These are phyloP conservation scores for Drosophila equinoxialis DNA, from an alignment of 1,140 invertebrate genomes.

Conservation along the genomic window DNA sequence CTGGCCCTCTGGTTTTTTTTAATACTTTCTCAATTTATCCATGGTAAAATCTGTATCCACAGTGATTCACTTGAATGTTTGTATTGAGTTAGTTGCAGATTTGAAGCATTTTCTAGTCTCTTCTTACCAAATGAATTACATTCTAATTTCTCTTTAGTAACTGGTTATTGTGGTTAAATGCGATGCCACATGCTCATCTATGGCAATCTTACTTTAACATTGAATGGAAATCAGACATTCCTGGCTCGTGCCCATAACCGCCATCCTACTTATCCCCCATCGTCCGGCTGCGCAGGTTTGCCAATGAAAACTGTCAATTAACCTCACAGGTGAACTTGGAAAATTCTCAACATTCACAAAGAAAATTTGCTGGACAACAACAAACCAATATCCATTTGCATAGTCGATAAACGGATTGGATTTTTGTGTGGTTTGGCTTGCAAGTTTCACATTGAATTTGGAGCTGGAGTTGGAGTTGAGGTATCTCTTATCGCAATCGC, in stretches of 20 bases:
- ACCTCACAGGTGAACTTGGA: conserved; percentile 59
- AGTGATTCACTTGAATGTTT: too few relatives aligned
- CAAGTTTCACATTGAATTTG: neutral
- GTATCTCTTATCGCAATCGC: conserved; percentile 63
- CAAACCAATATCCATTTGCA: conserved; percentile 71
- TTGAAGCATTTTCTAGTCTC: neutral
- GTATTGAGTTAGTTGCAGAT: neutral
- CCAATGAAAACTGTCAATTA: conserved; percentile 73
- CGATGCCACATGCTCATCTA: neutral
- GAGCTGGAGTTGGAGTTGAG: neutral
- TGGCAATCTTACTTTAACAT: neutral
- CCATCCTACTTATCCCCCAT: conserved; percentile 3
- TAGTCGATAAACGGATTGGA: conserved; percentile 51
- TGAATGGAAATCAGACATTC: neutral
- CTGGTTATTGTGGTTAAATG: neutral
- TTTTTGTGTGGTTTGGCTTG: conserved; percentile 33
- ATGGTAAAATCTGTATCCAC: too few relatives aligned
- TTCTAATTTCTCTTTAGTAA: neutral
- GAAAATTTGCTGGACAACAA: conserved; percentile 26
- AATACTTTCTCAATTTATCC: too few relatives aligned
- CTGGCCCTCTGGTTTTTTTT: too few relatives aligned
- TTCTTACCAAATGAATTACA: neutral
- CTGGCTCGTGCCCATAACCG: neutral
- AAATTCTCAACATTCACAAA: conserved; percentile 46
- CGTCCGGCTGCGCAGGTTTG: neutral